Evolutionary conservation across 2,888 invertebrate genomes (phyloP), one percentile per base, ranked within the genome.

Genomic region (Drosophila algonquin): DNA sequence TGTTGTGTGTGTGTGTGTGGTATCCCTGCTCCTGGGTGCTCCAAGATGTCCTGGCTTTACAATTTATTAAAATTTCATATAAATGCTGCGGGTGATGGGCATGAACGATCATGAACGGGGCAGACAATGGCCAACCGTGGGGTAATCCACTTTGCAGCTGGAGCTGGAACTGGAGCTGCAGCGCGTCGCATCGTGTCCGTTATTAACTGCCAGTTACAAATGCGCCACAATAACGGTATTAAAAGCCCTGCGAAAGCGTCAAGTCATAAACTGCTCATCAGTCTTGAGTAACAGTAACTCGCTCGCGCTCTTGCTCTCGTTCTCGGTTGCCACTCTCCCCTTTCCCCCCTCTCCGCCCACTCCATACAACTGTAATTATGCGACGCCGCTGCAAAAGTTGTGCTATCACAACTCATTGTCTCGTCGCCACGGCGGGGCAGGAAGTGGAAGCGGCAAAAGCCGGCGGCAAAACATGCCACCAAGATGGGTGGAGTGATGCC

Each of bases 241-340:
- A 82, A 85, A 87, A 81, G 81, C 79, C 79, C 68, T 73, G 77
- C 72, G 71, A 90, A 90, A 90, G 75, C 85, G 89, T 81, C 90
- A 86, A 89, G 90, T 90, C 90, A 90, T 90, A 90, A 90, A 84
- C 88, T 85, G 90, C 90, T 90, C 90, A 90, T 90, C 90, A 89
- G 90, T 90, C 90, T 89, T 86, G 64, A 63, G 57, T 52, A 14
- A 6, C n/a, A 21, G 44, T 32, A 27, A 16, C 60, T 18, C 51
- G 52, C 59, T 14, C 16, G 7, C 21, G 21, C 21, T 21, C 60
- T 18, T 46, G 52, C 59, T 14, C 16, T 12, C 21, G 21, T 3
- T 21, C 21, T 21, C 21, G 30, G 30, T 2, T 30, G 30, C 30
- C 30, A 30, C 30, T 8, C 1, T 7, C 30, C 50, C 10, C 40